Conservation (phyloP, 1,140 invertebrate species). For the Dreissena rostriformis region DNA sequence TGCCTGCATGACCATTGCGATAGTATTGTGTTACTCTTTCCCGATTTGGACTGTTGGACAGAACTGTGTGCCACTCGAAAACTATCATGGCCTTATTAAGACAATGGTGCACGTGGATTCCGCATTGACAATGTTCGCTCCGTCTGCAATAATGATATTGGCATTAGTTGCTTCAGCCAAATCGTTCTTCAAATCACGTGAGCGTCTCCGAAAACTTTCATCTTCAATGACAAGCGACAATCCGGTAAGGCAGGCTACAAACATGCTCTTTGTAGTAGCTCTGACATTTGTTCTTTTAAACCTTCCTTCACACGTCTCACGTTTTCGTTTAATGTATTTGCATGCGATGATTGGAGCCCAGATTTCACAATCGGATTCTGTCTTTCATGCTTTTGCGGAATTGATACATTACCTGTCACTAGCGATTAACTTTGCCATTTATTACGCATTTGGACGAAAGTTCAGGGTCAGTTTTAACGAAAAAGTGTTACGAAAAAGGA, state of each 20-base stretch:
- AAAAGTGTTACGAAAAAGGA: too few relatives aligned
- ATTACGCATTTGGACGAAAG: slow-evolving; percentile 81
- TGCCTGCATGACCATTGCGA: slow-evolving; percentile 57
- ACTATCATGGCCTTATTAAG: slow-evolving; percentile 76
- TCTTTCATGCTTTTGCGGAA: slow-evolving; percentile 84
- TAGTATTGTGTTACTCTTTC: slow-evolving; percentile 69
- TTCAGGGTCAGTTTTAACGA: slow-evolving; percentile 50
- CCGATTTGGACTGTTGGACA: slow-evolving; percentile 68
- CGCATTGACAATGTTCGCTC: slow-evolving; percentile 83
- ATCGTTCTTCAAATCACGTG: slow-evolving; percentile 16
- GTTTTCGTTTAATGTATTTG: slow-evolving; percentile 74
- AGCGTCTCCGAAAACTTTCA: slow-evolving; percentile 43
- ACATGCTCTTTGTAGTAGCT: slow-evolving; percentile 91
- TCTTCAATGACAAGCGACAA: slow-evolving; percentile 1
- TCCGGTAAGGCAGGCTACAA: slow-evolving; percentile 88
- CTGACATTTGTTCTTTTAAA: slow-evolving; percentile 90
- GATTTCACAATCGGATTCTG: slow-evolving; percentile 58
- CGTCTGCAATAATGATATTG: slow-evolving; percentile 80
- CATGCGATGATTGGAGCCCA: neutral
- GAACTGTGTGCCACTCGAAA: slow-evolving; percentile 34
- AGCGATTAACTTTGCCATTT: slow-evolving; percentile 91
- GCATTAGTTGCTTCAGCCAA: slow-evolving; percentile 33
- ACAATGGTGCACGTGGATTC: slow-evolving; percentile 84
- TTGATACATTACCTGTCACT: slow-evolving; percentile 91
- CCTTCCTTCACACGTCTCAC: slow-evolving; percentile 84